A percentile compares a stretch with the other conserved stretches of the same genome.
Conservation (phyloP, 2,888 invertebrate species). For the Hermaeophaga mercurialis region DNA sequence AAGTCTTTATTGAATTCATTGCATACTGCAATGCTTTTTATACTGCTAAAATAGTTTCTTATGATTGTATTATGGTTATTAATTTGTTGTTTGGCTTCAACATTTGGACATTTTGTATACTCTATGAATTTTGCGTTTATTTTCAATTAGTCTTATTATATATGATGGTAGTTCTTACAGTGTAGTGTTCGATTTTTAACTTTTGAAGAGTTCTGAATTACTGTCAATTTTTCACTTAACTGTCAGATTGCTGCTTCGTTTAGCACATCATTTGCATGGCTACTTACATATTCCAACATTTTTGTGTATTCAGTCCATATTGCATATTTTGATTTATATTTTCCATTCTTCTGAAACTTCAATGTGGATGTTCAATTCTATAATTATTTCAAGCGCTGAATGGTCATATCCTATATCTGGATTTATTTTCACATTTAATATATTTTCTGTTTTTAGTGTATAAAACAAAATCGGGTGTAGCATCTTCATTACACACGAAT, state of each 20-base stretch:
- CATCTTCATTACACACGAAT: background rate
- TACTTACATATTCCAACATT: background rate
- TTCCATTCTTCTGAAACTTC: background rate
- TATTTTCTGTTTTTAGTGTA: conserved; percentile 1
- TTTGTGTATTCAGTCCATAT: background rate
- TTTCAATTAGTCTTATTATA: background rate
- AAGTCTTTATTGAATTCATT: background rate
- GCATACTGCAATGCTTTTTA: background rate
- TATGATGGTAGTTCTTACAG: background rate
- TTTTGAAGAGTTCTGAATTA: background rate
- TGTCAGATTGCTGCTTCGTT: background rate
- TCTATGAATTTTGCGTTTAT: background rate
- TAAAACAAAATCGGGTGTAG: conserved; percentile 1
- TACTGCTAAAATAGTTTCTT: background rate
- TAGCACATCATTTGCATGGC: background rate
- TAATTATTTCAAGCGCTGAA: background rate
- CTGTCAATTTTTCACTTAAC: background rate
- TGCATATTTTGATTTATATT: background rate
- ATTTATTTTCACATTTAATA: background rate
- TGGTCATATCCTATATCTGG: background rate
- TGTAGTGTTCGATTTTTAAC: background rate
- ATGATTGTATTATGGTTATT: background rate
- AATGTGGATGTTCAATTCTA: background rate
- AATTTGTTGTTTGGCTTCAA: background rate
- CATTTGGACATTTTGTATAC: background rate